These are phyloP conservation scores for Ceratoteleas bidentatus DNA, from an alignment of 1,140 invertebrate species.

Conservation along the genomic window DNA sequence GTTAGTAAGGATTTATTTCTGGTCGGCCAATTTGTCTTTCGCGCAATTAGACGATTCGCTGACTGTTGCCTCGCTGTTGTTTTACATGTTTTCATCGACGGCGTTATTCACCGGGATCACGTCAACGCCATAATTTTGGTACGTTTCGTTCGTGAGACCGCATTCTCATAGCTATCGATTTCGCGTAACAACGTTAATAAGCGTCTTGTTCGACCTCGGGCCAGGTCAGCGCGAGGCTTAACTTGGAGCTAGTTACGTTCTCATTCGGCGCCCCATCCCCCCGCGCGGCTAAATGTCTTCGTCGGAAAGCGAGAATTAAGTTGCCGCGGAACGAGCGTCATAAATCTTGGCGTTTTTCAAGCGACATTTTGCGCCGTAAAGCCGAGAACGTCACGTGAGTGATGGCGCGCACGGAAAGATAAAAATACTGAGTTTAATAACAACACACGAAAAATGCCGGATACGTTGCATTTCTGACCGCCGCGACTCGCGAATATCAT, in stretches of 20 bases:
- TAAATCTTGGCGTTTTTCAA: conserved; percentile 58
- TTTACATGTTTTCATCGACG: too few species aligned
- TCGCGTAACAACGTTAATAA: conserved; percentile 54
- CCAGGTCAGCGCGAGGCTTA: conserved; percentile 46
- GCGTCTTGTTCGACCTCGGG: conserved; percentile 40
- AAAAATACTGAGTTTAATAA: conserved; percentile 58
- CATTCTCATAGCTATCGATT: conserved; percentile 57
- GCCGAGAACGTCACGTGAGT: conserved; percentile 56
- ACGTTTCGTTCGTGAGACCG: conserved; percentile 38
- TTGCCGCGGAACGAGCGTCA: conserved; percentile 54
- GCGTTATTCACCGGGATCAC: conserved; percentile 40
- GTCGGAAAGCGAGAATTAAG: conserved; percentile 60
- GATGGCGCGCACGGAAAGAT: conserved; percentile 54
- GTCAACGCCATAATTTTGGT: conserved; percentile 51
- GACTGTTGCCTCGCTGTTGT: too few species aligned
- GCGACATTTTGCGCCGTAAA: conserved; percentile 52
- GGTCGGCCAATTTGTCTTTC: too few species aligned
- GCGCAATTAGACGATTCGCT: too few species aligned
- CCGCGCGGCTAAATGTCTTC: conserved; percentile 49
- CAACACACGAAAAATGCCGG: conserved; percentile 54
- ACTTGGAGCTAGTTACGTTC: conserved; percentile 30
- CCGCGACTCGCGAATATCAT: conserved; percentile 43
- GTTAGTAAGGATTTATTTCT: too few species aligned
- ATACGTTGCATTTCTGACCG: conserved; percentile 38
- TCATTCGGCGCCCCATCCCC: conserved; percentile 14